These are phyloP conservation scores for Physocephala rufipes DNA, from an alignment of 2,888 invertebrate species.

Conservation along the genomic window DNA sequence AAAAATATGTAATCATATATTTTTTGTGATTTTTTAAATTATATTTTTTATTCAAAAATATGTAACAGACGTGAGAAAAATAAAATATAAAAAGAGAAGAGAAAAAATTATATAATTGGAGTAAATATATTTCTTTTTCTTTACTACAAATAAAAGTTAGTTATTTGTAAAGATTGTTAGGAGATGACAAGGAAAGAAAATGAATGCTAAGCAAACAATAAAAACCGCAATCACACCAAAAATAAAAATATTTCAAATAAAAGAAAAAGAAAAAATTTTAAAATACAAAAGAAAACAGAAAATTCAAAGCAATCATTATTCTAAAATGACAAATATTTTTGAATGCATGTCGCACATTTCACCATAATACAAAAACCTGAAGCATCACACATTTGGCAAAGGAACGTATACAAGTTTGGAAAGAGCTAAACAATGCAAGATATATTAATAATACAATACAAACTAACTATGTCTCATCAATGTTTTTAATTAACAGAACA, in stretches of 20 bases:
- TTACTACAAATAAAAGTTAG: slow-evolving; percentile 4
- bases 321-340: no score
- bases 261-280: neutral
- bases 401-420: no score
- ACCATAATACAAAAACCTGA: no score
- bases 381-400: no score
- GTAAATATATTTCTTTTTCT: slow-evolving; percentile 37
- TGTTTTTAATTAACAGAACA: no score
- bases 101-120: slow-evolving; percentile 50
- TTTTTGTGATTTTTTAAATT: slow-evolving; percentile 15
- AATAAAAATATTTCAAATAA: slow-evolving; percentile 2
- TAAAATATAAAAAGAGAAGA: slow-evolving; percentile 58
- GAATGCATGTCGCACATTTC: no score
- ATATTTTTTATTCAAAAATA: slow-evolving; percentile 45
- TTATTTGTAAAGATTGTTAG: neutral
- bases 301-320: neutral
- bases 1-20: slow-evolving; percentile 46
- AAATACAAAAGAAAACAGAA: slow-evolving; percentile 6
- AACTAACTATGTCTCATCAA: no score
- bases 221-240: neutral
- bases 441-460: no score
- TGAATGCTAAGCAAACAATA: slow-evolving; percentile 11
- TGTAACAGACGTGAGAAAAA: slow-evolving; percentile 48
- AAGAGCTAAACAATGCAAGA: no score
- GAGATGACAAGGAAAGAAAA: neutral